phyloP scores from a whole-genome alignment of 2,888 invertebrate species.

The Luffia ferchaultella region DNA sequence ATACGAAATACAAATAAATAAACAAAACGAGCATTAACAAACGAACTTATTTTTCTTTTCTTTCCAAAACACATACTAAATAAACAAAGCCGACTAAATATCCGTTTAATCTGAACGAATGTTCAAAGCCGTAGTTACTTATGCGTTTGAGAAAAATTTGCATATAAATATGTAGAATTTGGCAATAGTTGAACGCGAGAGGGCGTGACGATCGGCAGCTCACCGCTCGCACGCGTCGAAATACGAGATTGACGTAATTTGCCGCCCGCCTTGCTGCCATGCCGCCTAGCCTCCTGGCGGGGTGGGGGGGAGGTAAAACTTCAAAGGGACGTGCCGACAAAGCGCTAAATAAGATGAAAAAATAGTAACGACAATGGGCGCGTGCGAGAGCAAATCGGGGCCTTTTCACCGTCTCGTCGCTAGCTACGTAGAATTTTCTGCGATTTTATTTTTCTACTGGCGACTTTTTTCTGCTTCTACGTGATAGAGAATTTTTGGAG shows the following conservation, averaged over 20 bases:
- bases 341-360: conserved; percentile 65
- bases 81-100: too few species aligned
- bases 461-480: conserved; percentile 29
- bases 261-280: conserved; percentile 58
- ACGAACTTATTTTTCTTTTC: too few species aligned
- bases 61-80: too few species aligned
- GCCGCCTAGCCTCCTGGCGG: too few species aligned
- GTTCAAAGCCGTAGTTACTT: too few species aligned
- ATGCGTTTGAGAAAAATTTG: conserved; percentile 22
- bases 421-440: conserved; percentile 33
- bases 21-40: too few species aligned
- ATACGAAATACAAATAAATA: too few species aligned
- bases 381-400: conserved; percentile 41
- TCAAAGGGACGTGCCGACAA: conserved; percentile 63
- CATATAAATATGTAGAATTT: background rate
- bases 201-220: conserved; percentile 21
- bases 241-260: conserved; percentile 57
- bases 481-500: background rate
- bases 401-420: conserved; percentile 25
- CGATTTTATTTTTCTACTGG: conserved; percentile 31
- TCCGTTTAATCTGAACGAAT: too few species aligned
- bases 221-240: conserved; percentile 49
- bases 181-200: background rate
- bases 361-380: conserved; percentile 56
- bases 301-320: conserved; percentile 20